phyloP scores from a whole-genome alignment of 1,140 invertebrate genomes.

The Neodiprion pinetum region DNA sequence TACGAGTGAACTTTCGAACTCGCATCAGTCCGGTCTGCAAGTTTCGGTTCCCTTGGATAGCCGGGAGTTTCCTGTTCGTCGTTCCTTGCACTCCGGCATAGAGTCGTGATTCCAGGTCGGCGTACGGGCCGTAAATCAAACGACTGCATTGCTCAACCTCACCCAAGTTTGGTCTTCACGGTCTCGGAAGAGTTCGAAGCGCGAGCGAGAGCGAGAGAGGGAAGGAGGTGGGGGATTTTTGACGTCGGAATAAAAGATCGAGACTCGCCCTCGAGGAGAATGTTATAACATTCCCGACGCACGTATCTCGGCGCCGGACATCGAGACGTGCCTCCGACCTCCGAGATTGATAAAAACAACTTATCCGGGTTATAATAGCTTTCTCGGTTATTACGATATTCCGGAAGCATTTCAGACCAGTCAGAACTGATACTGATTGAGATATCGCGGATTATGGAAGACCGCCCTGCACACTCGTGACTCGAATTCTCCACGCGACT shows the following conservation, averaged over 20 bases:
- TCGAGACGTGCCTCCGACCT: too few species aligned
- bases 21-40: too few species aligned
- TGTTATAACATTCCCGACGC: background rate
- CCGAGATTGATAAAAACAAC: background rate
- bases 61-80: too few species aligned
- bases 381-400: background rate
- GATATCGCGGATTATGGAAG: constrained; percentile 4
- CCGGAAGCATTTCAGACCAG: background rate
- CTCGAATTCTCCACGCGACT: background rate
- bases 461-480: background rate
- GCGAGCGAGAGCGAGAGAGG: background rate
- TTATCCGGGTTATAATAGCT: background rate
- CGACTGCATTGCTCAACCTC: background rate
- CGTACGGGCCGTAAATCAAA: background rate
- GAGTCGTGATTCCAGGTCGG: too few species aligned
- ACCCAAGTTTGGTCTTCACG: background rate
- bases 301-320: background rate
- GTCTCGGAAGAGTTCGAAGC: background rate
- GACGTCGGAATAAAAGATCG: too few species aligned
- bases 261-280: background rate
- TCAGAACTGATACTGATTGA: constrained; percentile 1
- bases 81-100: too few species aligned
- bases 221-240: too few species aligned
- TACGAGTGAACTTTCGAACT: too few species aligned
- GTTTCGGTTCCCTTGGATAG: too few species aligned